Evolutionary conservation across 2,113 vertebrate genomes (phyloP).

Genomic region (Lanius collurio): DNA sequence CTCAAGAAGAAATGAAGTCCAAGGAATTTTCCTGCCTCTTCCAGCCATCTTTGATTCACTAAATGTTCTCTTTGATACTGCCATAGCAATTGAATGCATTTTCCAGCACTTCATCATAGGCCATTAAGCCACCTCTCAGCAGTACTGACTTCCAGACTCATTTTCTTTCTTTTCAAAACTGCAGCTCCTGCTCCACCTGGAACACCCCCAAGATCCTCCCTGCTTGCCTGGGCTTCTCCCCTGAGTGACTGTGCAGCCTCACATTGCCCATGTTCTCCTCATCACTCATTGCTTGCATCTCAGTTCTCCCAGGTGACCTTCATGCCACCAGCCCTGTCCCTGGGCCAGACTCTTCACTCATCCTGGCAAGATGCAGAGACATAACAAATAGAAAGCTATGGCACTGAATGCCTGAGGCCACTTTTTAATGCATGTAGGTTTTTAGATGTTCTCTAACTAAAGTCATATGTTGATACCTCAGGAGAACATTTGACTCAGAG

Average conservation of each 20-base stretch:
- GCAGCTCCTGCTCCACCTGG: not conserved
- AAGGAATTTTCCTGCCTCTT: not conserved
- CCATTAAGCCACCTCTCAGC: not conserved
- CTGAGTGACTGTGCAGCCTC: not conserved
- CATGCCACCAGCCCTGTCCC: not conserved
- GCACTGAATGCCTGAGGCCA: not conserved
- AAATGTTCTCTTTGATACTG: not conserved
- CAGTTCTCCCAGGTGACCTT: not conserved
- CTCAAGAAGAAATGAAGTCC: not conserved
- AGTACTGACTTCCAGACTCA: not conserved
- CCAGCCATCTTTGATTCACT: not conserved
- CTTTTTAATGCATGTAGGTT: not conserved
- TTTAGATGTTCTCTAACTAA: not conserved
- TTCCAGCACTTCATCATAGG: not conserved
- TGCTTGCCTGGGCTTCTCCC: not conserved
- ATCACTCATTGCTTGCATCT: not conserved
- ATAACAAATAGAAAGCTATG: not conserved
- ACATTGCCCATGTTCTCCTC: not conserved
- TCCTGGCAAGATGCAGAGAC: not conserved
- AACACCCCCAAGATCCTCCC: not conserved
- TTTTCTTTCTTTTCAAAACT: not conserved
- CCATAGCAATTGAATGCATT: not conserved
- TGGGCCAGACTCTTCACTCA: not conserved
- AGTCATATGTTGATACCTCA: not conserved
- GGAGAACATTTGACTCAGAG: not conserved